A percentile compares a stretch with the other conserved stretches of the same genome.
Conservation (phyloP, 2,888 invertebrate species). For the Periphyllus acericola region DNA sequence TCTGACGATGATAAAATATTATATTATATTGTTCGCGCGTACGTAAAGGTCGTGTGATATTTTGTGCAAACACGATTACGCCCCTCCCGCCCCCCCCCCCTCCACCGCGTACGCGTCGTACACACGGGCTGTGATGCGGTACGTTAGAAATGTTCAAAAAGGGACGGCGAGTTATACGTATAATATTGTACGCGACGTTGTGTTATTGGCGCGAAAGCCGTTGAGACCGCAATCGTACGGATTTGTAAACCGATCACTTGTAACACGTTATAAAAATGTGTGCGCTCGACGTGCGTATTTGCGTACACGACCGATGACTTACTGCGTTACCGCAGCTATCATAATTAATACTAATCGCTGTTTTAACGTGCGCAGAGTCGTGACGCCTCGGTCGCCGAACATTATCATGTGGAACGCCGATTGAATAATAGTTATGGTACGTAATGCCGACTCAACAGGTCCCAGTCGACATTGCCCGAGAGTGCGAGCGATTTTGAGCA, state of each 20-base stretch:
- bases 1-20: neutral
- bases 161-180: neutral
- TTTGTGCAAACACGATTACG: constrained; percentile 41
- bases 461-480: too few relatives aligned
- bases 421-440: too few relatives aligned
- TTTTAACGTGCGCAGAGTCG: too few relatives aligned
- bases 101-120: neutral
- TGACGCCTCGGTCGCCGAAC: too few relatives aligned
- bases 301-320: too few relatives aligned
- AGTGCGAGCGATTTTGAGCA: too few relatives aligned
- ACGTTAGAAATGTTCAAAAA: neutral
- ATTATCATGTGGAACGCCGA: too few relatives aligned
- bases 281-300: too few relatives aligned
- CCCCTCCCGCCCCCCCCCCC: neutral
- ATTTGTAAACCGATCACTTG: too few relatives aligned
- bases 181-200: neutral
- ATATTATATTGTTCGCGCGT: neutral
- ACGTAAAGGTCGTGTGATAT: constrained; percentile 21
- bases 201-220: constrained; percentile 2
- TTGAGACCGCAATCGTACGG: neutral
- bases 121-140: neutral
- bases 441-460: neutral
- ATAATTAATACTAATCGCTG: too few relatives aligned
- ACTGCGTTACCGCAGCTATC: too few relatives aligned
- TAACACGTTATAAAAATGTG: too few relatives aligned